phyloP scores from a whole-genome alignment of 1,140 invertebrate genomes.

The Helicoverpa armigera region DNA sequence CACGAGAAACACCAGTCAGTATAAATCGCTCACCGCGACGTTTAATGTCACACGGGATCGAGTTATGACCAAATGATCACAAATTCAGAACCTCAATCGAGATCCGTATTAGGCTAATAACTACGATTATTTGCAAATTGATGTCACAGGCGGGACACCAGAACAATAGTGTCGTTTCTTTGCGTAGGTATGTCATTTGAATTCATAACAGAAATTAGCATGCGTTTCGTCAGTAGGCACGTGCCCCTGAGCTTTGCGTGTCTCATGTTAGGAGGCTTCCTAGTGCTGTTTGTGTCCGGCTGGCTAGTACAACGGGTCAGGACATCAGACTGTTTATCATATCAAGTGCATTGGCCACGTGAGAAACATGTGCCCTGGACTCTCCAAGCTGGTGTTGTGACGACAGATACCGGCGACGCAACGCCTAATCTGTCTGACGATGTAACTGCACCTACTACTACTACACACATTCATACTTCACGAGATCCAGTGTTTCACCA shows the following conservation, averaged over 20 bases:
- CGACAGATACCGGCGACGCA: constrained; percentile 46
- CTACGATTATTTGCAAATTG: constrained; percentile 63
- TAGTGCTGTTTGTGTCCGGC: constrained; percentile 61
- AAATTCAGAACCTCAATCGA: constrained; percentile 48
- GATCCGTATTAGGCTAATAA: constrained; percentile 59
- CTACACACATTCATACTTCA: background rate
- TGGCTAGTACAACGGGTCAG: constrained; percentile 57
- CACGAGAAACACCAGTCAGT: constrained; percentile 32
- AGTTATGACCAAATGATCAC: constrained; percentile 44
- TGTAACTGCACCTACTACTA: background rate
- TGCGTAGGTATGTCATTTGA: constrained; percentile 56
- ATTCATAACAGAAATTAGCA: constrained; percentile 62
- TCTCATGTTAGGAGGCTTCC: constrained; percentile 50
- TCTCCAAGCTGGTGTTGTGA: constrained; percentile 42
- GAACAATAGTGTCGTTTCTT: constrained; percentile 59
- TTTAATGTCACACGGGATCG: constrained; percentile 25
- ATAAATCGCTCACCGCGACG: constrained; percentile 17
- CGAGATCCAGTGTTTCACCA: background rate
- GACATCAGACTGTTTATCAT: constrained; percentile 47
- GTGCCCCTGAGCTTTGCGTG: constrained; percentile 30
- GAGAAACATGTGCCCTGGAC: constrained; percentile 54
- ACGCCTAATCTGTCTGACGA: background rate
- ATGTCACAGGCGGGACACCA: constrained; percentile 50
- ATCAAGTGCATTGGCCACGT: constrained; percentile 47
- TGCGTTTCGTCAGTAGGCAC: constrained; percentile 59